Conservation (phyloP, 2,888 invertebrate species). For the Melipona beecheii region DNA sequence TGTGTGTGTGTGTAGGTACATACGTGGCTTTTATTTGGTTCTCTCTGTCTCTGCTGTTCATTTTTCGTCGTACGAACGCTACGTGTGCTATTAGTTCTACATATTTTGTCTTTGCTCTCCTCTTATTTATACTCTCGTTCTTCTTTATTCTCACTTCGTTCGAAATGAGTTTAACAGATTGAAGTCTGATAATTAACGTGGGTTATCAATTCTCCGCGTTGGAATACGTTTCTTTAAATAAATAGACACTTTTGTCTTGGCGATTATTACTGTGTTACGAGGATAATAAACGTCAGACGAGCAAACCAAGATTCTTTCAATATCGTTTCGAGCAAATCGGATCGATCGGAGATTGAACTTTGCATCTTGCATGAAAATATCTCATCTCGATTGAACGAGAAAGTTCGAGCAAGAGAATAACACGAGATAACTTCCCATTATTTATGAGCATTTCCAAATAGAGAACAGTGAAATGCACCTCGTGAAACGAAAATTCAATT, state of each 20-base stretch:
- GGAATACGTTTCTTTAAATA: neutral
- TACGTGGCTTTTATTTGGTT: neutral
- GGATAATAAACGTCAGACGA: neutral
- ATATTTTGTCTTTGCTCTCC: neutral
- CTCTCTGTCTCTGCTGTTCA: neutral
- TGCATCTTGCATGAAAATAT: neutral
- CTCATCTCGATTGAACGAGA: neutral
- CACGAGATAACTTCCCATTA: neutral
- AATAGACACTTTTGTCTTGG: neutral
- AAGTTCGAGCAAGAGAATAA: neutral
- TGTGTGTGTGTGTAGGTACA: neutral
- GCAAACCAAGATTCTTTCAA: neutral
- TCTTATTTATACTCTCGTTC: neutral
- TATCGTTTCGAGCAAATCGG: neutral
- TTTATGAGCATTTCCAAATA: neutral
- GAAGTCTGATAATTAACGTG: neutral
- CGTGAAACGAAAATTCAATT: neutral
- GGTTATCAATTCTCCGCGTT: neutral
- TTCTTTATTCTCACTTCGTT: neutral
- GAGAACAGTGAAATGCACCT: neutral
- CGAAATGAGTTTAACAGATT: neutral
- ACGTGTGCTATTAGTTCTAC: neutral
- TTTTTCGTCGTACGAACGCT: neutral
- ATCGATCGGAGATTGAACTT: no score
- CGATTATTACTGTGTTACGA: neutral